A percentile compares a stretch with the other conserved stretches of the same genome.
phyloP scores from a whole-genome alignment of 2,797 vertebrate species.

The Podargus strigoides region DNA sequence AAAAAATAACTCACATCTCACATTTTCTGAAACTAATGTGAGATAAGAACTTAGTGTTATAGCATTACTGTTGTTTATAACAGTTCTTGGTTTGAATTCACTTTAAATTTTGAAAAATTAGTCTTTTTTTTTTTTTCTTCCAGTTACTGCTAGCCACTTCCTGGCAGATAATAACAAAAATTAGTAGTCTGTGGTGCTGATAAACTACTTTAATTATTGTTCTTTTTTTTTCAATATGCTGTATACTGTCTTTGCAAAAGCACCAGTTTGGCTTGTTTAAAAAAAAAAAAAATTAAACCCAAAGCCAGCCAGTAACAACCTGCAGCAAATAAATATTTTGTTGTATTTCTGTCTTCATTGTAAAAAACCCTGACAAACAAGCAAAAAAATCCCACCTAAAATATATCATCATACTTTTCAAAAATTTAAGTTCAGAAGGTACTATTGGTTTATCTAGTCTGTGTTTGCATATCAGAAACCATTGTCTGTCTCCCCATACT shows the following conservation, averaged over 20 bases:
- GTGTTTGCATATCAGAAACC: background rate
- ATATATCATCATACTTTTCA: background rate
- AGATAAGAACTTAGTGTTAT: background rate
- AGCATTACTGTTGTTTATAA: background rate
- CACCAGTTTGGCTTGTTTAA: background rate
- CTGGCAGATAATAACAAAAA: background rate
- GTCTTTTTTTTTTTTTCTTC: background rate
- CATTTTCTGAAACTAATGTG: background rate
- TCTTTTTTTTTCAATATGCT: background rate
- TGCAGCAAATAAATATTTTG: background rate
- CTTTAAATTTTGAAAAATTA: background rate
- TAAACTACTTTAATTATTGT: background rate
- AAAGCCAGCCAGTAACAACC: accelerated
- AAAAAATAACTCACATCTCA: accelerated
- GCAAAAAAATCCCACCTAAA: accelerated
- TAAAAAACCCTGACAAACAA: accelerated
- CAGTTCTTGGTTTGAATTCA: background rate
- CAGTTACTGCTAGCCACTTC: background rate
- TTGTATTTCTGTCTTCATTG: background rate
- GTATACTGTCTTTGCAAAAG: background rate
- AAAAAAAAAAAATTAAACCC: background rate
- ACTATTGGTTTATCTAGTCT: background rate
- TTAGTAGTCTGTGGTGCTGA: background rate
- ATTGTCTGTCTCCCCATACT: background rate
- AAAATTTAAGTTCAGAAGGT: background rate